Conservation (phyloP, 2,113 vertebrate species). For the Xenopus borealis region DNA sequence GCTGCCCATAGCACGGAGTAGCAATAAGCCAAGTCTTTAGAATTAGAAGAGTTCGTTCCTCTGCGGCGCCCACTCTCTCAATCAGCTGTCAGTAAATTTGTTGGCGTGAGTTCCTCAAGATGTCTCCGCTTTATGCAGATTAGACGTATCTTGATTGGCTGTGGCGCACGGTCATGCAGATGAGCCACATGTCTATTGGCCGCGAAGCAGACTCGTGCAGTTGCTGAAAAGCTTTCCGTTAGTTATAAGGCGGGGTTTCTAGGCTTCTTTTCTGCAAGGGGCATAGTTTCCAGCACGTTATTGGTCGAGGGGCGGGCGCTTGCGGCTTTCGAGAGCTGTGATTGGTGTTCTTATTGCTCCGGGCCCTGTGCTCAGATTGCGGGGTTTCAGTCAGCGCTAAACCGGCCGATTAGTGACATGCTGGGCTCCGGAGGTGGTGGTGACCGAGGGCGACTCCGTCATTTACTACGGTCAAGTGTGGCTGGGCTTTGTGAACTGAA, state of each 20-base stretch:
- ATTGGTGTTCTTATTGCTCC: not conserved
- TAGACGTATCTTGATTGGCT: not conserved
- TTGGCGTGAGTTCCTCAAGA: not conserved
- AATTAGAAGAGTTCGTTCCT: too few species aligned
- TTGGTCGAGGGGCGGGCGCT: not conserved
- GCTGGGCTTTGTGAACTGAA: conserved; percentile 66
- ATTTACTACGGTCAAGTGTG: conserved; percentile 62
- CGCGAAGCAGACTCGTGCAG: not conserved
- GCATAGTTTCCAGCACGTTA: not conserved
- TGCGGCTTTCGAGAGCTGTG: not conserved
- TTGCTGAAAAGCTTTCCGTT: not conserved
- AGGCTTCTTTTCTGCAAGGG: not conserved
- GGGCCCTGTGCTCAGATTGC: conserved; percentile 4
- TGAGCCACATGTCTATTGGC: not conserved
- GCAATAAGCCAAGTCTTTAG: too few species aligned
- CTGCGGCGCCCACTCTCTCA: too few species aligned
- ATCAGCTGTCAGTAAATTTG: too few species aligned
- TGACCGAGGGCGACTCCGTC: conserved; percentile 60
- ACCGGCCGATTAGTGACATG: conserved; percentile 48
- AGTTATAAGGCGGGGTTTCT: not conserved
- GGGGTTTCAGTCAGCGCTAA: conserved; percentile 20
- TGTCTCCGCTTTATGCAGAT: not conserved
- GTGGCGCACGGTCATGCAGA: not conserved
- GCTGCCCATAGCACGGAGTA: too few species aligned
- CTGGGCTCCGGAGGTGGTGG: conserved; percentile 32